Conservation (phyloP, 2,797 vertebrate species). For the Denticeps clupeoides region DNA sequence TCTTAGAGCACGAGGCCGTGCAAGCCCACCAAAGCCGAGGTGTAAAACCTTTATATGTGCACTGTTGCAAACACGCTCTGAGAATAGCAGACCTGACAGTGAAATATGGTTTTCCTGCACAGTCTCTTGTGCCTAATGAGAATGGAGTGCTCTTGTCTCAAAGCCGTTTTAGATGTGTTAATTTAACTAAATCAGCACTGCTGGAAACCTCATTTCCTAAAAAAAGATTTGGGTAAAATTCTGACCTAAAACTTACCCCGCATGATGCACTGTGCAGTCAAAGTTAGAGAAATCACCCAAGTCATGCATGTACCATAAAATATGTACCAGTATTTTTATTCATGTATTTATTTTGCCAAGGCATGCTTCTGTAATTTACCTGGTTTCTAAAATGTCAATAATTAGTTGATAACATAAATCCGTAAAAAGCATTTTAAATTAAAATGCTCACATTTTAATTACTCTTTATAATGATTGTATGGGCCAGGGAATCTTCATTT, state of each 20-base stretch:
- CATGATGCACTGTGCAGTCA: too few species aligned
- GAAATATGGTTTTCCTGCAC: constrained; percentile 31
- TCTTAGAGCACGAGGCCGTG: too few species aligned
- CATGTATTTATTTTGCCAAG: constrained; percentile 47
- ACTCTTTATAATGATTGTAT: neutral
- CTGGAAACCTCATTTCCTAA: constrained; percentile 13
- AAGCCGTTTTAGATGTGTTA: constrained; percentile 31
- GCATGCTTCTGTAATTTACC: constrained; percentile 37
- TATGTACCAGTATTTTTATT: too few species aligned
- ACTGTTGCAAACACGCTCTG: constrained; percentile 33
- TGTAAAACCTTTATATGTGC: too few species aligned
- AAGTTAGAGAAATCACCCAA: too few species aligned
- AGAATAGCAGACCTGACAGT: constrained; percentile 35
- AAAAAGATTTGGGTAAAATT: neutral
- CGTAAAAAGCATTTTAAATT: too few species aligned
- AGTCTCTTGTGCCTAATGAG: constrained; percentile 32
- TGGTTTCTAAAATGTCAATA: constrained; percentile 28
- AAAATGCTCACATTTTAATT: neutral
- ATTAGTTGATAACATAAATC: too few species aligned
- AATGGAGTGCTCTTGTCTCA: constrained; percentile 30
- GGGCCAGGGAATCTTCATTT: constrained; percentile 1
- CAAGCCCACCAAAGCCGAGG: too few species aligned
- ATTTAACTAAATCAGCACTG: constrained; percentile 26
- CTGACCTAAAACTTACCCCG: neutral
- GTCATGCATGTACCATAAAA: too few species aligned